phyloP scores from a whole-genome alignment of 2,888 invertebrate species.

The Ichneumoninae sp. region DNA sequence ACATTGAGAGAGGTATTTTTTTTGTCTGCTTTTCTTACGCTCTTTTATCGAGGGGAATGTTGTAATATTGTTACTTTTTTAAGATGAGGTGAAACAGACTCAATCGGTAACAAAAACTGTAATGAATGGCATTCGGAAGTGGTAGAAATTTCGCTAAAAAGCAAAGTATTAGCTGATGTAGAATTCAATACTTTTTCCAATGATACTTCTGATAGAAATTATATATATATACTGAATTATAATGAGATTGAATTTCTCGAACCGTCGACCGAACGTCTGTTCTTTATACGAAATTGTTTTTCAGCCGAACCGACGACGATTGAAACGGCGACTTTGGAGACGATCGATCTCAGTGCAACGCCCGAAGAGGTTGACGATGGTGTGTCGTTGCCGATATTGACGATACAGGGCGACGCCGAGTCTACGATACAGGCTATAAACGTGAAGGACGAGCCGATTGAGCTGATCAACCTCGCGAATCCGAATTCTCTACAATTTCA shows the following conservation, averaged over 20 bases:
- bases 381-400: conserved; percentile 33
- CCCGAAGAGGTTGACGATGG: conserved; percentile 49
- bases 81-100: too few species aligned
- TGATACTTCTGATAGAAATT: too few species aligned
- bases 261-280: not conserved
- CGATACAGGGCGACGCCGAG: conserved; percentile 39
- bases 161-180: too few species aligned
- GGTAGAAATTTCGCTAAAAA: too few species aligned
- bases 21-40: not conserved
- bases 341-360: conserved; percentile 39
- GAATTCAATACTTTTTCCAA: too few species aligned
- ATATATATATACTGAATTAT: too few species aligned
- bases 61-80: not conserved
- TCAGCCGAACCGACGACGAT: conserved; percentile 45
- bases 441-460: conserved; percentile 57
- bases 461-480: conserved; percentile 69
- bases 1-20: conserved; percentile 58
- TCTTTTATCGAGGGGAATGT: too few species aligned
- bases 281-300: not conserved
- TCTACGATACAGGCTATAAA: conserved; percentile 6
- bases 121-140: too few species aligned
- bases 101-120: too few species aligned
- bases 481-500: conserved; percentile 69
- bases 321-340: conserved; percentile 56
- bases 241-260: too few species aligned